phyloP scores from a whole-genome alignment of 2,888 invertebrate species.

The Campopleginae sp. region DNA sequence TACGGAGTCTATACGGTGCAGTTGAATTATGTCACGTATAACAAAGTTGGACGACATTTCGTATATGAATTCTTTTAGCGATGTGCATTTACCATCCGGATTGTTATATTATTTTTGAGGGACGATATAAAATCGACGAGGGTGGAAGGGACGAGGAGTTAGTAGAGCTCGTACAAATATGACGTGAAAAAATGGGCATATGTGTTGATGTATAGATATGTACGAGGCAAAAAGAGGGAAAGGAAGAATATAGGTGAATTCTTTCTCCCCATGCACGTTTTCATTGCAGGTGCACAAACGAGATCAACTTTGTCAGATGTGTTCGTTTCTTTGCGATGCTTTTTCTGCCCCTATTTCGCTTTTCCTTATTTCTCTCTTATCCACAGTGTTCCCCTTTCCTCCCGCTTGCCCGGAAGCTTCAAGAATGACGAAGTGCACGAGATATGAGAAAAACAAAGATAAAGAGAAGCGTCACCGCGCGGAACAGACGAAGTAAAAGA shows the following conservation, averaged over 20 bases:
- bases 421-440: conserved; percentile 49
- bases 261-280: conserved; percentile 59
- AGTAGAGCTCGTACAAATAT: conserved; percentile 45
- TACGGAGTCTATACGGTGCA: background rate
- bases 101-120: conserved; percentile 69
- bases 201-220: conserved; percentile 27
- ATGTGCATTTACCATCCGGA: conserved; percentile 61
- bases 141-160: conserved; percentile 58
- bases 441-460: conserved; percentile 47
- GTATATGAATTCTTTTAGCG: conserved; percentile 54
- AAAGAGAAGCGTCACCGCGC: conserved; percentile 32
- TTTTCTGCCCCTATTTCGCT: conserved; percentile 36
- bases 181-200: conserved; percentile 50
- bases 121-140: conserved; percentile 59
- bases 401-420: conserved; percentile 40
- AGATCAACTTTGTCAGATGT: conserved; percentile 68
- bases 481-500: conserved; percentile 13
- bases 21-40: conserved; percentile 10
- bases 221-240: conserved; percentile 20
- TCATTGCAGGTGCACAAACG: conserved; percentile 66
- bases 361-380: conserved; percentile 34
- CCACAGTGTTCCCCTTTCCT: conserved; percentile 32
- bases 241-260: conserved; percentile 47
- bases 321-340: conserved; percentile 33
- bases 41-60: conserved; percentile 34